Percentiles rank a stretch among this genome's conserved stretches.
Evolutionary conservation across 2,888 invertebrate genomes (phyloP).

Genomic region (Thymelicus lineola): DNA sequence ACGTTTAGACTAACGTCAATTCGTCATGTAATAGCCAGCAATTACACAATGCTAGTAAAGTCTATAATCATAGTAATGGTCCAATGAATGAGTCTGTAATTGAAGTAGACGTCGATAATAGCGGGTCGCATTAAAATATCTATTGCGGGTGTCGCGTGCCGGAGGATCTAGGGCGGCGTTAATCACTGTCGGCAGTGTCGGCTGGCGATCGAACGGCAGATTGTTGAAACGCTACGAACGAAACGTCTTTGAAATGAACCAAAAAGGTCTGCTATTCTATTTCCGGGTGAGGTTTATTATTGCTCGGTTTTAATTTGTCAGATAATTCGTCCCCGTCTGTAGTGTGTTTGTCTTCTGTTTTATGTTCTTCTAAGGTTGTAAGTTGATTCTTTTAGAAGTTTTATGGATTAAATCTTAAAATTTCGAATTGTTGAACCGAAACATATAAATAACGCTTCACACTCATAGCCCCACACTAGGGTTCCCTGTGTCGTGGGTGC

Average conservation of each 20-base stretch:
- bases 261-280: constrained; percentile 31
- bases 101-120: constrained; percentile 38
- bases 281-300: constrained; percentile 23
- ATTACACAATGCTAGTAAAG: constrained; percentile 1
- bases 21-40: not conserved
- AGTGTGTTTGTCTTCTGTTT: too few species aligned
- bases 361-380: too few species aligned
- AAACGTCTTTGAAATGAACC: constrained; percentile 31
- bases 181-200: constrained; percentile 47
- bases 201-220: constrained; percentile 46
- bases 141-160: constrained; percentile 48
- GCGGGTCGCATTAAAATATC: constrained; percentile 47
- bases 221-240: constrained; percentile 47
- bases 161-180: constrained; percentile 47
- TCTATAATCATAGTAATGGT: constrained; percentile 19
- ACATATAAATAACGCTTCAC: too few species aligned
- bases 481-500: too few species aligned
- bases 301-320: constrained; percentile 9
- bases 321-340: not conserved
- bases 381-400: too few species aligned
- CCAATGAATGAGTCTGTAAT: constrained; percentile 20
- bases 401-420: too few species aligned
- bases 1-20: not conserved
- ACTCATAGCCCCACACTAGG: too few species aligned
- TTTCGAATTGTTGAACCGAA: too few species aligned